Evolutionary conservation across 2,888 invertebrate species (phyloP), one percentile per base, ranked within the genome.

Genomic region (Drosophila paranaensis): DNA sequence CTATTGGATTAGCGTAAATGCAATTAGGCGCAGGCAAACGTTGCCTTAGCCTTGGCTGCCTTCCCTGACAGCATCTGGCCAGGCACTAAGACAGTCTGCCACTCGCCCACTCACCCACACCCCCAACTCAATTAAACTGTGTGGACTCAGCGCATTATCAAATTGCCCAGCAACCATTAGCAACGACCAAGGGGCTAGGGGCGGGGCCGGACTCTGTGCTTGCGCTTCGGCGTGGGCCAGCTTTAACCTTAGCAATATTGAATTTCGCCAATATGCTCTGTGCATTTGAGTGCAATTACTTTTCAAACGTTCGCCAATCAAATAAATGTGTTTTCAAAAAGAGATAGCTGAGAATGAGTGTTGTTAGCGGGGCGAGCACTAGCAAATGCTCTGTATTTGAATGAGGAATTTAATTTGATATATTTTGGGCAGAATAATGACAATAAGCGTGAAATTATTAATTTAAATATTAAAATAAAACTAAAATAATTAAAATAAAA

Each of bases 1-100:
- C 88, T 81, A 89, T 87, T 84, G 73, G 85, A 83, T 83, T 83
- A 83, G 88, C 73, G 82, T 48, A 78, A 89, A 89, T 74, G 82
- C 85, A 89, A 83, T 83, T 89, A 84, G 70, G 70, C 68, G 54
- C 57, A 63, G 73, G 85, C 79, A 76, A 89, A 81, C 73, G 79
- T 70, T 65, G 72, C 60, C 56, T 71, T 67, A 60, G 66, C 48
- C 61, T 40, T 14, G 39, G 57, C 64, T 69, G 60, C 51, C 55
- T 45, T 64, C 58, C 51, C 55, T 45, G 56, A 62, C 62, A 77
- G 53, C 79, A 60, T 75, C 57, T 60, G 53, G 62, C 60, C 65
- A 56, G 39, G 42, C 53, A 54, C 46, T 40, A 57, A 61, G 73
- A 42, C 66, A 66, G 55, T 48, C 27, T 42, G n/a, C 35, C 6